Base-by-base conservation (phyloP, 2,888 invertebrate species). In the Philaethria dido region DNA sequence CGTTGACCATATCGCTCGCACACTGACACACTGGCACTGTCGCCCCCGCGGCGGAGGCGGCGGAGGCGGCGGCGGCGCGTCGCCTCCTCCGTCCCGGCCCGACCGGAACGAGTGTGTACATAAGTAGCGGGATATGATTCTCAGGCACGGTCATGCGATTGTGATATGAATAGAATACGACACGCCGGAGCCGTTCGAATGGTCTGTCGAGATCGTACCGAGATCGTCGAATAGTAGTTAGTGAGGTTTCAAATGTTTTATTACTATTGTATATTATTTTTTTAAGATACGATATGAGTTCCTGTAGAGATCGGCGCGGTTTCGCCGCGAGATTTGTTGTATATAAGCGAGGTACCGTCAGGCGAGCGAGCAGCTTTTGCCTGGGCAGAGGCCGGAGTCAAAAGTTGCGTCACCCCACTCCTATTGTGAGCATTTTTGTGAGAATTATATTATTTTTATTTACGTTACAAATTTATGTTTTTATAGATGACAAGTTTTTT, bases 201-300 rank as follows among this genome's bases (percentile, higher is more conserved):
- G 88, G 86, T 87, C 88, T 88, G 88, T 88, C 89, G 89, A 89
- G 85, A 82, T 85, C 85, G 84, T 87, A 86, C 85, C 85, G 86
- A 86, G 87, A 88, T 90, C 92, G 88, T 92, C 91, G 87, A 89
- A 87, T 87, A 88, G 87, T 91, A 92, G 91, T 90, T 91, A 92
- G 92, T 89, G 92, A 92, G 89, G 91, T 92, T 92, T 89, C 86
- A 91, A 92, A 92, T 89, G 88, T 90, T 92, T 92, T 90, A 90
- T 92, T 92, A 91, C 87, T 90, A 92, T 87, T 92, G 85, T 91
- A 90, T 89, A 87, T 86, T 83, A 78, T 87, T 92, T 90, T 81
- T 88, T 91, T 90, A 93, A 89, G 91, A 90, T 87, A 88, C 89
- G 87, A 92, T 92, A 92, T 92, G 92, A 92, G 92, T 93, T 93